Conservation (phyloP, 2,888 invertebrate genomes). For the Drosophila prostipennis region DNA sequence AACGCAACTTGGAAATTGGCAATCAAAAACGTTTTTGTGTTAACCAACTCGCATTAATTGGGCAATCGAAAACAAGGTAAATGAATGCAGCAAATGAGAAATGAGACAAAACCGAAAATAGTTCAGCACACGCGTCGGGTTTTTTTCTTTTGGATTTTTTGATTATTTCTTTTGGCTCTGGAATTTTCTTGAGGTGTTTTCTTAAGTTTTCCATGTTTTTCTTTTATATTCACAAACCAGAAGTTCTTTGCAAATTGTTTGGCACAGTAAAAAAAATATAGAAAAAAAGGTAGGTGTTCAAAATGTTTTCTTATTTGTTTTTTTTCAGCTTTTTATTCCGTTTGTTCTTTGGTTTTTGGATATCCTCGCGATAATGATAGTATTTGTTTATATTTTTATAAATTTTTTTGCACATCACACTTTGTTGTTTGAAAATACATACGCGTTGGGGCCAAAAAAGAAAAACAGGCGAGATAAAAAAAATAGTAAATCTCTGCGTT, state of each 20-base stretch:
- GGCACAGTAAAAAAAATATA: constrained; percentile 30
- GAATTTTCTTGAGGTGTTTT: constrained; percentile 16
- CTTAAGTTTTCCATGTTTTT: constrained; percentile 1
- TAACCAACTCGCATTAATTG: constrained; percentile 44
- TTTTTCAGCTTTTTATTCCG: constrained; percentile 18
- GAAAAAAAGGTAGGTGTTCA: constrained; percentile 24
- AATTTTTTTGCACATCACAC: constrained; percentile 24
- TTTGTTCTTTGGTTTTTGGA: constrained; percentile 6
- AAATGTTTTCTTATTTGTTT: constrained; percentile 25
- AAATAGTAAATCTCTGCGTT: constrained; percentile 2
- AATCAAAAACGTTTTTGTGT: constrained; percentile 41
- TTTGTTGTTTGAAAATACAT: constrained; percentile 28
- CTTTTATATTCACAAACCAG: constrained; percentile 14
- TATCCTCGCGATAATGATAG: constrained; percentile 5
- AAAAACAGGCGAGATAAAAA: constrained; percentile 20
- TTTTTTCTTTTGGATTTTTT: constrained; percentile 1
- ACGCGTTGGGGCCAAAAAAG: constrained; percentile 43
- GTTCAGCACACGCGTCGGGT: constrained; percentile 54
- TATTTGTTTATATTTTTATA: constrained; percentile 1
- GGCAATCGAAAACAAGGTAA: constrained; percentile 28
- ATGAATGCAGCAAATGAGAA: constrained; percentile 44
- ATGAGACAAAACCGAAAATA: constrained; percentile 47
- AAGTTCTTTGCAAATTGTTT: background rate
- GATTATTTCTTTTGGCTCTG: background rate
- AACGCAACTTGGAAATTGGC: constrained; percentile 45